phyloP scores from a whole-genome alignment of 2,797 vertebrate genomes.

The Pipistrellus nathusii region DNA sequence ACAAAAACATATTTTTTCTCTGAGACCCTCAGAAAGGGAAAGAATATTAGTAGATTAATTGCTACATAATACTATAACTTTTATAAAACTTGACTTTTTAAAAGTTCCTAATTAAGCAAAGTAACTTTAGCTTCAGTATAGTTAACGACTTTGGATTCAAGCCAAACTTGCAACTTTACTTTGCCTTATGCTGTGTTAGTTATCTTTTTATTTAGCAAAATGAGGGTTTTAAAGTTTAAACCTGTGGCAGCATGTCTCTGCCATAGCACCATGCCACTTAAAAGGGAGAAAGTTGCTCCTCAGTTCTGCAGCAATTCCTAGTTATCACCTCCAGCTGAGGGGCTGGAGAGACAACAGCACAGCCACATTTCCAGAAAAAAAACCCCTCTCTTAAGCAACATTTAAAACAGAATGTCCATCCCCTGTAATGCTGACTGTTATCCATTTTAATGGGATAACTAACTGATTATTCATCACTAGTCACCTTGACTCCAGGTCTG shows the following conservation, averaged over 20 bases:
- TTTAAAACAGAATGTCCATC: slow-evolving; percentile 44
- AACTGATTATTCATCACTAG: background rate
- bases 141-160: slow-evolving; percentile 81
- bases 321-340: slow-evolving; percentile 6
- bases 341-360: background rate
- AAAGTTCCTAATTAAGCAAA: slow-evolving; percentile 80
- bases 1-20: slow-evolving; percentile 38
- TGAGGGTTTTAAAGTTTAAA: slow-evolving; percentile 59
- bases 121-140: slow-evolving; percentile 85
- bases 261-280: slow-evolving; percentile 64
- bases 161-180: slow-evolving; percentile 87
- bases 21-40: slow-evolving; percentile 64
- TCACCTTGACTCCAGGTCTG: slow-evolving; percentile 33
- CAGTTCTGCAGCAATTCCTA: slow-evolving; percentile 29
- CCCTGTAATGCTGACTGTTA: background rate
- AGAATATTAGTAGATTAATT: slow-evolving; percentile 79
- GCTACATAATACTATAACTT: slow-evolving; percentile 85
- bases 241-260: slow-evolving; percentile 75
- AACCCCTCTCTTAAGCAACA: background rate
- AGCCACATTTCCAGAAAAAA: slow-evolving; percentile 3
- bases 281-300: slow-evolving; percentile 82
- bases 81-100: slow-evolving; percentile 83
- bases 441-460: slow-evolving; percentile 48
- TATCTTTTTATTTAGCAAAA: slow-evolving; percentile 76
- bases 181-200: slow-evolving; percentile 80